Base-by-base conservation (phyloP, 2,113 vertebrate species). In the Turnix velox region DNA sequence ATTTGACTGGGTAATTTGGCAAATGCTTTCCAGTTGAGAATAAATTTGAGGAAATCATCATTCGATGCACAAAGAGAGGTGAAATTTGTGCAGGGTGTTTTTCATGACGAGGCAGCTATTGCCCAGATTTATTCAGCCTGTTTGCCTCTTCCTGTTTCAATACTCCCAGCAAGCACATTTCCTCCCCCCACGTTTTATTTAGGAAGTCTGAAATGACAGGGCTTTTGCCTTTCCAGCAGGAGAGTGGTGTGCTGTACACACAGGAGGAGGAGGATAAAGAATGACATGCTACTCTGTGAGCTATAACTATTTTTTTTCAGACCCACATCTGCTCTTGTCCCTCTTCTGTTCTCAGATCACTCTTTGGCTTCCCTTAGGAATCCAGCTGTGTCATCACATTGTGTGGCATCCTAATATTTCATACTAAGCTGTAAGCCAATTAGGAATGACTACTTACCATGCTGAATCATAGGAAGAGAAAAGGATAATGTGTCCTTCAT, bases 371-470 rank as follows among this genome's bases (percentile, higher is more conserved):
- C 98, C 99, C 99, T 92, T 76, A 98, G 99, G 99, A 98, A 97
- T 97, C 97, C 98, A 98, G 97, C 98, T 99, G 98, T 99, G 98
- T 99, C 98, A 99, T 98, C 98, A 97, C 97, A 96, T 95, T 94
- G 97, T 46, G 96, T 97, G 98, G 97, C 98, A 98, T 98, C 97
- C 98, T 98, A 98, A 99, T 99, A 99, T 99, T 99, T 99, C 98
- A 99, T 98, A 97, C 96, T 96, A 97, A 98, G 98, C 98, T 98
- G 95, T 98, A 97, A 98, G 98, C 98, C 99, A 99, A 99, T 99
- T 99, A 99, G 97, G 98, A 97, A 98, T 98, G 99, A 98, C 98
- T 98, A 98, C 98, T 98, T 98, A 98, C 98, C 98, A 98, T 98
- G 98, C 98, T 98, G 98, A 98, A 98, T 98, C 98, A 98, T 97